Percentiles rank a stretch among this genome's conserved stretches.
These are phyloP conservation scores for Rapana venosa DNA, from an alignment of 2,888 invertebrate genomes.

Conservation along the genomic window DNA sequence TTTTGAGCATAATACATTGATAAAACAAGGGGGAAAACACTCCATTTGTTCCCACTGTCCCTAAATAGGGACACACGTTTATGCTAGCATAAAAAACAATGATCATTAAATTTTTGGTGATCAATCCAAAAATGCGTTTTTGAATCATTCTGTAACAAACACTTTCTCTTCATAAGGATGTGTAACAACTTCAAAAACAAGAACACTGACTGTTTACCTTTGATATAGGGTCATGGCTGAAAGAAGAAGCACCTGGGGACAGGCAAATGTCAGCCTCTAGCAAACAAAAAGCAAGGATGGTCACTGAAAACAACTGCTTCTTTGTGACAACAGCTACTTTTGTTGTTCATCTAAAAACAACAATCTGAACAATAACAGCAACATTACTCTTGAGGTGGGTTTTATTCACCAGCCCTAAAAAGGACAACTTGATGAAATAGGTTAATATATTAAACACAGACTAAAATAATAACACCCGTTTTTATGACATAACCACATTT, in stretches of 20 bases:
- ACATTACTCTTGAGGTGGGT: background rate
- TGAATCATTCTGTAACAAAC: background rate
- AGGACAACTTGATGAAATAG: background rate
- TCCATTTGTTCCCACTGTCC: too few species aligned
- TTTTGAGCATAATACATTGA: too few species aligned
- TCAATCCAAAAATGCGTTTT: too few species aligned
- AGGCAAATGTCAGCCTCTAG: background rate
- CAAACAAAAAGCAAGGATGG: background rate
- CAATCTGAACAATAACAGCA: background rate
- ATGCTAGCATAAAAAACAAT: too few species aligned
- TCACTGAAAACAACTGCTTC: background rate
- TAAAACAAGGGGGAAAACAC: too few species aligned
- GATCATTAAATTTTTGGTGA: too few species aligned
- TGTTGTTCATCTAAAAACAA: background rate
- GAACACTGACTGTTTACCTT: background rate
- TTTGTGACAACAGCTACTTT: background rate
- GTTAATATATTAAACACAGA: background rate
- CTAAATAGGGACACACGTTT: too few species aligned
- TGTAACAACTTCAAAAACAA: background rate
- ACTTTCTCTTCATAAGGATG: background rate
- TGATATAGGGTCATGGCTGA: background rate
- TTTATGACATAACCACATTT: background rate
- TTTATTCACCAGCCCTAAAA: background rate
- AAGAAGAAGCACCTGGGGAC: background rate
- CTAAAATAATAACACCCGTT: background rate